Base-by-base conservation (phyloP, 1,140 invertebrate genomes). In the Limonius californicus region DNA sequence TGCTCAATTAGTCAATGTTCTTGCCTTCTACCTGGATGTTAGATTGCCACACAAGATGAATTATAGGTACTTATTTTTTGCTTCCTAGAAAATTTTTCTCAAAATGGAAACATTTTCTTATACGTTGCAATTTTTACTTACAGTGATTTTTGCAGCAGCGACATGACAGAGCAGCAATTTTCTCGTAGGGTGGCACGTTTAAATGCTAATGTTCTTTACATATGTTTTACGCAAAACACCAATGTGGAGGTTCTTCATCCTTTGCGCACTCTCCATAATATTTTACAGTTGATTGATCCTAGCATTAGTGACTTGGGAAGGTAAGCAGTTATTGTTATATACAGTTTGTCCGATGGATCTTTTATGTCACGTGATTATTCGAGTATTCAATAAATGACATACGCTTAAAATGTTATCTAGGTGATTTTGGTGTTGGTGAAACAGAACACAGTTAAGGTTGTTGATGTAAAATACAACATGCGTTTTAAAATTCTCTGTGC, bases 211-310 rank as follows among this genome's bases (percentile, higher is more conserved):
- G 83, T 94, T 43, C 76, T 94, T 66, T 87, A 91, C 77, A 76
- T 94, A 59, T 92, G 91, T 74, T 87, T 91, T 65, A 86, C 87
- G 1, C 90, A 93, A 77, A 85, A 87, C 68, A 85, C 91, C 9
- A 81, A 87, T 70, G 72, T 83, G 19, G 77, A 82, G 9, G 74
- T 81, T 3, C 72, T 92, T 18, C 83, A 87, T 72, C 84, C 89
- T 19, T 81, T 83, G 69, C 84, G 86, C 70, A 90, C 90, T 0
- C 74, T 92, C 27, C 83, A 86, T 66, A 92, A 93, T 77, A 73
- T 94, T 18, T 76, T 90, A 60, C 80, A 85, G 58, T 81, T 93
- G 63, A 75, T 92, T 27, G 84, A 89, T 72, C 77, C 82, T 58
- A 79, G 85, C 64, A 78, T 81, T 55, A 83, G 81, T 66, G 84